These are phyloP conservation scores for Daubentonia madagascariensis DNA, from an alignment of 2,113 vertebrate genomes.

Conservation along the genomic window DNA sequence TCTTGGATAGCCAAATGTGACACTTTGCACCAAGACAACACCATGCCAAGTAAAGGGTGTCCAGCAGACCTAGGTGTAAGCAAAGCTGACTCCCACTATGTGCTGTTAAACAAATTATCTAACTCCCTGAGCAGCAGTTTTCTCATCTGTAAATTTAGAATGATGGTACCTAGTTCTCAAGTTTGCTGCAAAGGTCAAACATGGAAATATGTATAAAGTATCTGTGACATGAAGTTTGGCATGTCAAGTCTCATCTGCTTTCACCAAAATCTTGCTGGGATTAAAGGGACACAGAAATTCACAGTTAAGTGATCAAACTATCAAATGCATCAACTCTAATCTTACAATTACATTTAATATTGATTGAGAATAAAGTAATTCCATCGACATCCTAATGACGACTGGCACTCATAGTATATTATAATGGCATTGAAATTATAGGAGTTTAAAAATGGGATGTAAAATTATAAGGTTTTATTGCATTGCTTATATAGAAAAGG, in stretches of 20 bases:
- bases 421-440: neutral
- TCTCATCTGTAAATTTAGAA: neutral
- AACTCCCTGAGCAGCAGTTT: neutral
- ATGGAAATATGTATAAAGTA: neutral
- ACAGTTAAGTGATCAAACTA: neutral
- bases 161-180: neutral
- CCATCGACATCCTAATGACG: neutral
- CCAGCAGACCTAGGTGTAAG: neutral
- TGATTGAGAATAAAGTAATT: conserved; percentile 7
- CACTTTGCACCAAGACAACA: neutral
- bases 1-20: neutral
- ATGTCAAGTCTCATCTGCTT: neutral
- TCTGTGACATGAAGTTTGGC: neutral
- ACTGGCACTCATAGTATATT: neutral
- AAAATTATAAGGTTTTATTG: neutral
- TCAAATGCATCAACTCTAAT: neutral
- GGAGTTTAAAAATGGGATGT: neutral
- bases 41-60: neutral
- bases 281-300: neutral
- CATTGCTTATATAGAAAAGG: neutral
- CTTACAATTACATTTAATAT: neutral
- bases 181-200: neutral
- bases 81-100: neutral
- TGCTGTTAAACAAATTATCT: neutral
- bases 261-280: neutral